These are phyloP conservation scores for Hybognathus amarus DNA, from an alignment of 2,797 vertebrate species.

Conservation along the genomic window DNA sequence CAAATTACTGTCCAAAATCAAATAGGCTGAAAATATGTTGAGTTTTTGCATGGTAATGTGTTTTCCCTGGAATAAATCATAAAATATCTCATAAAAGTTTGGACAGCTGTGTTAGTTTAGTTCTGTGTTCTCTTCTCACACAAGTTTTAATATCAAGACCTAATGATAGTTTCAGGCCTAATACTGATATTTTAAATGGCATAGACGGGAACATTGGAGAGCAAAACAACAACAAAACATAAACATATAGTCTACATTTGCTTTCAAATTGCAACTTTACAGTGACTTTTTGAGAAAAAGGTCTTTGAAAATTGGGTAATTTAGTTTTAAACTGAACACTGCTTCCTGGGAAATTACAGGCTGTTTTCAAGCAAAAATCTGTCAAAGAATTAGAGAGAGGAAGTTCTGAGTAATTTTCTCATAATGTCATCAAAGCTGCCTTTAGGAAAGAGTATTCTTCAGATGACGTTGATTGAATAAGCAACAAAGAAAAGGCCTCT, in stretches of 20 bases:
- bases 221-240: neutral
- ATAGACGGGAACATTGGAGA: neutral
- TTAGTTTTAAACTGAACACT: slow-evolving; percentile 4
- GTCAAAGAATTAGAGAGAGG: slow-evolving; percentile 15
- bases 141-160: slow-evolving; percentile 3
- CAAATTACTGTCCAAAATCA: slow-evolving; percentile 50
- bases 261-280: neutral
- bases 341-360: neutral
- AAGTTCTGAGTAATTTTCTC: slow-evolving; percentile 31
- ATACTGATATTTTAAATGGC: neutral
- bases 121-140: neutral
- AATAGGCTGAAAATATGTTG: slow-evolving; percentile 30
- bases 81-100: slow-evolving; percentile 9
- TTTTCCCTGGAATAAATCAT: slow-evolving; percentile 18
- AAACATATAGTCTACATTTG: neutral
- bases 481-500: slow-evolving; percentile 23
- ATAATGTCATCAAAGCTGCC: slow-evolving; percentile 33
- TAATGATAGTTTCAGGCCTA: neutral
- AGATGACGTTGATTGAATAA: slow-evolving; percentile 40
- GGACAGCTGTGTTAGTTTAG: slow-evolving; percentile 8
- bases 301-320: neutral
- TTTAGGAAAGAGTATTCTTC: slow-evolving; percentile 28
- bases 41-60: slow-evolving; percentile 25
- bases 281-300: neutral
- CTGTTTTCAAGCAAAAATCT: slow-evolving; percentile 8